Conservation (phyloP, 2,113 vertebrate species). For the Junco hyemalis region DNA sequence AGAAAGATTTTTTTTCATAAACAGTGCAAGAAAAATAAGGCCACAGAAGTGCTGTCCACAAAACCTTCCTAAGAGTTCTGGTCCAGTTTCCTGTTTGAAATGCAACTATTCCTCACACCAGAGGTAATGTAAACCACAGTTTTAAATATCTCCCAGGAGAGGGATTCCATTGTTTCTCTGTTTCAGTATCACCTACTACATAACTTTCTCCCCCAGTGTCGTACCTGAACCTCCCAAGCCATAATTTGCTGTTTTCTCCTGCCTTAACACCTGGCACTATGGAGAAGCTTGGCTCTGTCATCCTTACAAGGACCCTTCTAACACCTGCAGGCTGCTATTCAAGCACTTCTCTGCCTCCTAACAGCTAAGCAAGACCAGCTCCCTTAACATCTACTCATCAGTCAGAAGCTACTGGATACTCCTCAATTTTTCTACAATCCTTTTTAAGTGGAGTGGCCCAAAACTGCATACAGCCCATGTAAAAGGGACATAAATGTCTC, state of each 20-base stretch:
- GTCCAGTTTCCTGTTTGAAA: background rate
- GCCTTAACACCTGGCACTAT: background rate
- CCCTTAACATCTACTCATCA: background rate
- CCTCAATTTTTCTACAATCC: background rate
- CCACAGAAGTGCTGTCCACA: background rate
- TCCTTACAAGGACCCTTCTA: background rate
- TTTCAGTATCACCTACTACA: background rate
- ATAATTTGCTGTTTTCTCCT: background rate
- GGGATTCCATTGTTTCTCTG: background rate
- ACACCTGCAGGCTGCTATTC: background rate
- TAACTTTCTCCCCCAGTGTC: background rate
- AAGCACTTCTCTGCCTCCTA: background rate
- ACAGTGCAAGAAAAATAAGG: background rate
- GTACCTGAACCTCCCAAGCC: background rate
- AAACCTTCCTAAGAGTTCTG: background rate
- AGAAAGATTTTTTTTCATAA: background rate
- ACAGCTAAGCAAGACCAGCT: background rate
- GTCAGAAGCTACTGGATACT: background rate
- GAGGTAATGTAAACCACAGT: background rate
- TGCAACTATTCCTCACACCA: background rate
- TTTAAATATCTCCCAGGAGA: background rate
- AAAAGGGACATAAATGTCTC: background rate
- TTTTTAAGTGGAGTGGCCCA: background rate
- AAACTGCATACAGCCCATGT: background rate
- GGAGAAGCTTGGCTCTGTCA: background rate